Evolutionary conservation across 2,888 invertebrate species (phyloP).

Genomic region (Griposia aprilina): DNA sequence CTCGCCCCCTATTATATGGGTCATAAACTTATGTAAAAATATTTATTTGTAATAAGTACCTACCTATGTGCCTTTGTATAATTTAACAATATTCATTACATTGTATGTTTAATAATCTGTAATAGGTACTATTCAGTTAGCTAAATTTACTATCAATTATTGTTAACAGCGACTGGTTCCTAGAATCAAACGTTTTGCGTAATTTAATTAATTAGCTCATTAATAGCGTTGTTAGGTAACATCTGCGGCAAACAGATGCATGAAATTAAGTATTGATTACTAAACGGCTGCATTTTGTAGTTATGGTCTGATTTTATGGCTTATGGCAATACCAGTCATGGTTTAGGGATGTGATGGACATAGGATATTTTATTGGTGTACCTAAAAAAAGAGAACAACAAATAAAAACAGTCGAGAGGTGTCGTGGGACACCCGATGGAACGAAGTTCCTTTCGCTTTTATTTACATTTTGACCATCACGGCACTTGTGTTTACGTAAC

Average conservation of each 20-base stretch:
- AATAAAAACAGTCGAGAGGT: background rate
- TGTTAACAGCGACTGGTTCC: slow-evolving; percentile 32
- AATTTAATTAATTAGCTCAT: slow-evolving; percentile 79
- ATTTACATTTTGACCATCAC: background rate
- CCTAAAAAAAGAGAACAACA: background rate
- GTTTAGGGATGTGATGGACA: background rate
- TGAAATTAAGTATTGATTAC: slow-evolving; percentile 34
- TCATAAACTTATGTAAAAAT: background rate
- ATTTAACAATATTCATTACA: background rate
- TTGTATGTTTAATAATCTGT: background rate
- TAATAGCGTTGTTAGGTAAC: slow-evolving; percentile 76
- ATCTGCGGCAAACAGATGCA: slow-evolving; percentile 69
- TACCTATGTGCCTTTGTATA: background rate
- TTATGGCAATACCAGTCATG: background rate
- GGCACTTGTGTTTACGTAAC: background rate
- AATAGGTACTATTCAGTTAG: background rate
- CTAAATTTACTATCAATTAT: slow-evolving; percentile 14
- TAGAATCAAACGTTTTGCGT: slow-evolving; percentile 52
- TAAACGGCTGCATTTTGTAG: slow-evolving; percentile 4
- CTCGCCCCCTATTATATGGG: background rate
- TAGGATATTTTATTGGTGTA: background rate
- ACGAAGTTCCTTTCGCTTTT: background rate
- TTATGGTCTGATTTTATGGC: background rate
- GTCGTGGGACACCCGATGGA: background rate
- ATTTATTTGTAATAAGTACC: background rate